phyloP scores from a whole-genome alignment of 2,113 vertebrate genomes.

The Atherinomorus stipes region DNA sequence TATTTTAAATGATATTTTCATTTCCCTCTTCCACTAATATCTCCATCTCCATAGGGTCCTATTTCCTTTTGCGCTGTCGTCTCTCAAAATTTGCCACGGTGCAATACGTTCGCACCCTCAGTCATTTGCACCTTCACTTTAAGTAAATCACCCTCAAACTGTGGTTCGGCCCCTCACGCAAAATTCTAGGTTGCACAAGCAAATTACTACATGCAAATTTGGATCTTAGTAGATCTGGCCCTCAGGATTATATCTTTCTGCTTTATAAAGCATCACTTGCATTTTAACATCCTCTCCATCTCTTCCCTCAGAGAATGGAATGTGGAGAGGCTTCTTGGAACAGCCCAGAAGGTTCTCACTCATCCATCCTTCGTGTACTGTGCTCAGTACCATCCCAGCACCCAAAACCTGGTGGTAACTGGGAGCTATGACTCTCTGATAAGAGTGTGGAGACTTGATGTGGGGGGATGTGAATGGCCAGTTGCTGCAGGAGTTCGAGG shows the following conservation, averaged over 20 bases:
- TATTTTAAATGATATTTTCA: no score
- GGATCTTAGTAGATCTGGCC: no score
- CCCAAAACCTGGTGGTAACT: slow-evolving; percentile 87
- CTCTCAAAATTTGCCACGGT: no score
- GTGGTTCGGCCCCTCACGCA: no score
- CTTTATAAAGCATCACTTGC: slow-evolving; percentile 1
- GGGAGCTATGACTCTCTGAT: slow-evolving; percentile 93
- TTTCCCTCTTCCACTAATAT: no score
- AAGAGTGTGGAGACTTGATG: slow-evolving; percentile 90
- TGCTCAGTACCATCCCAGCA: slow-evolving; percentile 91
- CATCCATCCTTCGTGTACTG: slow-evolving; percentile 96
- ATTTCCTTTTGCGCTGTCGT: no score
- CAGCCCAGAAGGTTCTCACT: slow-evolving; percentile 90
- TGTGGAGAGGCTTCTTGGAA: slow-evolving; percentile 82
- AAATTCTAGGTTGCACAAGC: no score
- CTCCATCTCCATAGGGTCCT: no score
- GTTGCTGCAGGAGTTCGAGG: slow-evolving; percentile 92
- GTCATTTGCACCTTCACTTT: no score
- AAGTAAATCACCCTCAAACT: no score
- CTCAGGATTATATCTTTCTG: background rate
- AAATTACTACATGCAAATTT: no score
- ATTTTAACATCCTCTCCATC: slow-evolving; percentile 4
- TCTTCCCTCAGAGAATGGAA: slow-evolving; percentile 88
- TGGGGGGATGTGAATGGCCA: slow-evolving; percentile 86
- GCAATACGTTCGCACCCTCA: no score